A percentile compares a stretch with the other conserved stretches of the same genome.
Evolutionary conservation across 2,888 invertebrate genomes (phyloP).

Genomic region (Perizoma flavofasciatum): DNA sequence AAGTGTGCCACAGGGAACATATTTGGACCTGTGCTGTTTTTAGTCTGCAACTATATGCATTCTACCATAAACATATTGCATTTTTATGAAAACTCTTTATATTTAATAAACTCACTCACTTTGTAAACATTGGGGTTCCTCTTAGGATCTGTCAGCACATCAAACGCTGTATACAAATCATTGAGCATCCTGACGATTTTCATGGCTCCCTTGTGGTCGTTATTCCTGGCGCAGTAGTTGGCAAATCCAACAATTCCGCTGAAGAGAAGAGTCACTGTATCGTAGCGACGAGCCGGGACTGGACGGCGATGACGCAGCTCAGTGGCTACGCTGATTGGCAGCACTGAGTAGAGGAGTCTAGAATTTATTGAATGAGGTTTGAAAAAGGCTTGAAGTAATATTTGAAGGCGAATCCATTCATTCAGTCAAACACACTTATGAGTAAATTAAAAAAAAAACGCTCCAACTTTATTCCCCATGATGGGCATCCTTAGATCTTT

Average conservation of each 20-base stretch:
- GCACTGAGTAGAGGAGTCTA: constrained; percentile 96
- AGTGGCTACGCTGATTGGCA: constrained; percentile 97
- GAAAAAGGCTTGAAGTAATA: too few relatives aligned
- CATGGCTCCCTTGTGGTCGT: constrained; percentile 97
- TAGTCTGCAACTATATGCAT: too few relatives aligned
- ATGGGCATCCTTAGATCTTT: too few relatives aligned
- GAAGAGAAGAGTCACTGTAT: constrained; percentile 95
- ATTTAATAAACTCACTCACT: constrained; percentile 75
- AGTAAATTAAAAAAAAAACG: too few relatives aligned
- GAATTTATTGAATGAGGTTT: constrained; percentile 2
- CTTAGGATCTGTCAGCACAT: constrained; percentile 95
- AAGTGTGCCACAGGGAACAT: too few relatives aligned
- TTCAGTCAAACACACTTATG: too few relatives aligned
- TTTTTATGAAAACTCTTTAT: too few relatives aligned
- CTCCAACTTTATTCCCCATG: too few relatives aligned
- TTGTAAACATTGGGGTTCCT: constrained; percentile 97
- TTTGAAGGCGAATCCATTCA: too few relatives aligned
- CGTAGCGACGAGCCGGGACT: constrained; percentile 94
- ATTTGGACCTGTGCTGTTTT: too few relatives aligned
- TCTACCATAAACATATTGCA: too few relatives aligned
- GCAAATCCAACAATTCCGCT: constrained; percentile 96
- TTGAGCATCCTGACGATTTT: constrained; percentile 97
- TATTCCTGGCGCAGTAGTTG: constrained; percentile 94
- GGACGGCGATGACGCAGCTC: constrained; percentile 96
- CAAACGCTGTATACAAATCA: constrained; percentile 96